These are phyloP conservation scores for Terrapene triunguis DNA, from an alignment of 2,113 vertebrate genomes.

Conservation along the genomic window DNA sequence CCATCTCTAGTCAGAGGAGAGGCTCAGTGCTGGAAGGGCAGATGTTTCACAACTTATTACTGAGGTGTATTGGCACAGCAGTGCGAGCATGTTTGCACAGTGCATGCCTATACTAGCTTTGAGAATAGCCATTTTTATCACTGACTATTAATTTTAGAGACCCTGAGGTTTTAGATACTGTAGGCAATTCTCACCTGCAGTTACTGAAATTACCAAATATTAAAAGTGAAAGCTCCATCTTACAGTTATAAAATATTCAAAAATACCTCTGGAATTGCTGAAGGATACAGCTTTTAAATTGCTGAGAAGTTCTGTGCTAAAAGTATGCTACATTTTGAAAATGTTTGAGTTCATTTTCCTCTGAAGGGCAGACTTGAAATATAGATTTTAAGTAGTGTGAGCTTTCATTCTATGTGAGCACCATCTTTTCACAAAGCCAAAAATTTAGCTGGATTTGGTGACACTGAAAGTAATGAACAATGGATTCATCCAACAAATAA, in stretches of 20 bases:
- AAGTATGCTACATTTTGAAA: neutral
- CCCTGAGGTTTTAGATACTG: neutral
- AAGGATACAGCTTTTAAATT: constrained; percentile 30
- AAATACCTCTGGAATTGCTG: neutral
- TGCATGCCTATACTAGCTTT: neutral
- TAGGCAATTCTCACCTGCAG: constrained; percentile 23
- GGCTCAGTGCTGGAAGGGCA: constrained; percentile 26
- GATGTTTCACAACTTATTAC: neutral
- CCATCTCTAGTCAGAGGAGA: constrained; percentile 27
- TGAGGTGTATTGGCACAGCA: constrained; percentile 9
- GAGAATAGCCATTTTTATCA: neutral
- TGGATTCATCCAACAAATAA: neutral
- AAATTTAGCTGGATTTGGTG: neutral
- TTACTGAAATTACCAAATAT: constrained; percentile 7
- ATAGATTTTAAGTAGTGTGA: neutral
- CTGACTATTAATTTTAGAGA: neutral
- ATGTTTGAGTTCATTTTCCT: neutral
- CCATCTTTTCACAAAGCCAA: neutral
- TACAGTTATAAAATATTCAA: constrained; percentile 5
- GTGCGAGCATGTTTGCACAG: constrained; percentile 12
- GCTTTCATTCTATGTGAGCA: neutral
- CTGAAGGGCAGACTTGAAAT: neutral
- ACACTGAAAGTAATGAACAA: neutral
- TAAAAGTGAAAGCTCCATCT: constrained; percentile 18
- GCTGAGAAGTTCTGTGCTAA: neutral